Percentiles rank a stretch among this genome's conserved stretches.
phyloP scores from a whole-genome alignment of 2,797 vertebrate species.

The Spatula versicolor region DNA sequence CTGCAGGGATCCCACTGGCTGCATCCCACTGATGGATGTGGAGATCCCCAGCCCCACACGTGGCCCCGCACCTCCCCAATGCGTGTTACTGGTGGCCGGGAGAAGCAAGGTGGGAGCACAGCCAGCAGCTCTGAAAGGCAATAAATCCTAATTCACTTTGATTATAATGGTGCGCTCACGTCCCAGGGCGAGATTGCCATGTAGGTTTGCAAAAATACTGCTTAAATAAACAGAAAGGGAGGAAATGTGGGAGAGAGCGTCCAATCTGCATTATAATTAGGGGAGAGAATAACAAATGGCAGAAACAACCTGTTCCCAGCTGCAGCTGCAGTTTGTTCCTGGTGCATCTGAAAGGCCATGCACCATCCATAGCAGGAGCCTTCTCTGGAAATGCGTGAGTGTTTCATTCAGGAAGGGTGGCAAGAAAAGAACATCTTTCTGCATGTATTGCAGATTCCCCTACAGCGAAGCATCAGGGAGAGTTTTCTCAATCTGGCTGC shows the following conservation, averaged over 20 bases:
- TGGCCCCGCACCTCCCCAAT: not conserved
- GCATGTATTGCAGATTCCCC: not conserved
- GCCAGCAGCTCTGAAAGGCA: not conserved
- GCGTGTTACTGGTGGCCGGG: accelerated
- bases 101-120: not conserved
- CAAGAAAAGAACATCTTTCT: not conserved
- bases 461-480: not conserved
- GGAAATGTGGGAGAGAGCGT: not conserved
- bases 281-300: slow-evolving; percentile 30
- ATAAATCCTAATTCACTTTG: not conserved
- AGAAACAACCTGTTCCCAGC: slow-evolving; percentile 60
- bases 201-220: not conserved
- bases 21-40: accelerated
- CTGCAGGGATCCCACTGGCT: accelerated
- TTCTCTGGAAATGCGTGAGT: not conserved
- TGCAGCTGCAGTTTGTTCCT: slow-evolving; percentile 39
- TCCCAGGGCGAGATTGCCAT: not conserved
- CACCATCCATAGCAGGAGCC: not conserved
- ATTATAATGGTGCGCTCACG: accelerated
- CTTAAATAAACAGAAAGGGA: slow-evolving; percentile 37
- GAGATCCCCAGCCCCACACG: accelerated
- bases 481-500: not conserved
- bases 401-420: not conserved
- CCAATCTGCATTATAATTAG: slow-evolving; percentile 55
- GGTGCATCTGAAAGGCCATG: not conserved